Base-by-base conservation (phyloP, 1,140 invertebrate genomes). In the Planococcus citri region DNA sequence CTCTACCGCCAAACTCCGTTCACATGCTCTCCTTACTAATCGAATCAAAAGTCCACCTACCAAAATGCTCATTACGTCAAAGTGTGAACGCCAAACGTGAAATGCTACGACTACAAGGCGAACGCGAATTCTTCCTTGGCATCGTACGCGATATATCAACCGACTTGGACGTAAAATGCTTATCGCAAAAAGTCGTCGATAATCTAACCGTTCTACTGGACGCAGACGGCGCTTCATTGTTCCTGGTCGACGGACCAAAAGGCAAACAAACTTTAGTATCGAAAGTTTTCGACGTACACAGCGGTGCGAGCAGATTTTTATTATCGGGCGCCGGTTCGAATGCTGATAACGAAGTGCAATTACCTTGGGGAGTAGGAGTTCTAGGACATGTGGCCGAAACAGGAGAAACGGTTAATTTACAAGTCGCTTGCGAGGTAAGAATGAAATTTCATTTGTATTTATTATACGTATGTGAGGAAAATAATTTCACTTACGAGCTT, bases 301-400 rank as follows among this genome's bases (percentile, higher is more conserved):
- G 74, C 58, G 78, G 78, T 4, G 77, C 76, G 0, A 75, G 76
- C 29, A 74, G 73, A 69, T 76, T 77, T 37, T 75, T 77, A 25
- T 74, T 77, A 37, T 69, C 69, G 1, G 71, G 70, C 1, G 68
- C 73, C 8, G 57, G 60, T 1, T 9, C 33, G 25, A 70, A 72
- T 20, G 73, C 74, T 12, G 77, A 77, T 68, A 78, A 78, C 69
- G 77, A 78, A 68, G 76, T 79, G 8, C 75, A 78, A 69, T 74
- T 79, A 24, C 78, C 78, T 20, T 85, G 83, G 82, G 85, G 85
- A 8, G 81, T 80, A 22, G 85, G 85, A 14, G 83, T 87, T 61
- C 78, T 84, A 8, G 85, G 85, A 0, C 81, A 84, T 75, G 85
- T 86, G 2, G 85, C 85, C 0, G 78, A 83, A 70, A 82, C 79